Conservation (phyloP, 2,888 invertebrate species). For the Noctua janthe region DNA sequence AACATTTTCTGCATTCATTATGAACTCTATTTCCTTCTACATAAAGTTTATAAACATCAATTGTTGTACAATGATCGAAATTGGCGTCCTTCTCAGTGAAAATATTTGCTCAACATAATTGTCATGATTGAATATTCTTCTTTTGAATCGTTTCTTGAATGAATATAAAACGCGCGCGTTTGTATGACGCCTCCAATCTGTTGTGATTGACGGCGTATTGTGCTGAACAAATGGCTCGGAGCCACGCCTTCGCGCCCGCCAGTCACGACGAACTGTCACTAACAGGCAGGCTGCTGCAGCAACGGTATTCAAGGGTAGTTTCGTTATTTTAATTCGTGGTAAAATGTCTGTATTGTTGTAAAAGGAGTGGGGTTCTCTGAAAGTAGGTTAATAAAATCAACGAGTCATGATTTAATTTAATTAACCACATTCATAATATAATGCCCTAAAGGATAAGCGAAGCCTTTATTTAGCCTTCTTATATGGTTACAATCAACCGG, state of each 20-base stretch:
- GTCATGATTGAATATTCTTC: constrained; percentile 54
- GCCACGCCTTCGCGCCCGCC: constrained; percentile 23
- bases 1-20: background rate
- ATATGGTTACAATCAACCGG: background rate
- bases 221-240: constrained; percentile 41
- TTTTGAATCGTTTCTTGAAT: constrained; percentile 53
- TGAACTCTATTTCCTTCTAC: constrained; percentile 30
- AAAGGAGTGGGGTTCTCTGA: background rate
- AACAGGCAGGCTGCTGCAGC: constrained; percentile 10
- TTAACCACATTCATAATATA: background rate
- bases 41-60: constrained; percentile 36
- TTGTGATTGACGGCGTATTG: constrained; percentile 56
- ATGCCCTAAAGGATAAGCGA: background rate
- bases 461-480: background rate
- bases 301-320: background rate
- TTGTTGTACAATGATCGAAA: constrained; percentile 38
- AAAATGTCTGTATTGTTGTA: background rate
- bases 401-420: background rate
- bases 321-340: constrained; percentile 22
- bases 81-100: constrained; percentile 38
- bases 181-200: constrained; percentile 49
- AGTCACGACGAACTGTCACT: constrained; percentile 31
- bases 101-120: constrained; percentile 54
- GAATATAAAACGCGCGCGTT: constrained; percentile 44
- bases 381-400: background rate